Evolutionary conservation across 1,140 invertebrate genomes (phyloP), one percentile per base, ranked within the genome.

Genomic region (Drosophila murphyi): DNA sequence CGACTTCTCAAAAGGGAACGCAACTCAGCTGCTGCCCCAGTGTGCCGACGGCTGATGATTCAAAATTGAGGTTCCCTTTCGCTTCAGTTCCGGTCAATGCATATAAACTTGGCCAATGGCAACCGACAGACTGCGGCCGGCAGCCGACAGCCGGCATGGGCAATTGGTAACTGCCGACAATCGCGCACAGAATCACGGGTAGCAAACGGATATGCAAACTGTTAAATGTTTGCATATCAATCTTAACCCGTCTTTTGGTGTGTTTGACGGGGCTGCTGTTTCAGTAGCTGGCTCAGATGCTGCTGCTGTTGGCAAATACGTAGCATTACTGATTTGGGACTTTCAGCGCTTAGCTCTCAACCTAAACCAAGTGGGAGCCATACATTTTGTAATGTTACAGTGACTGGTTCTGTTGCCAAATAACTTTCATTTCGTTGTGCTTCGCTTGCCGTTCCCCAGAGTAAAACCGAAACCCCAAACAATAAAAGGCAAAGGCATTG

Each of bases 191-290:
- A 87, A 87, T 87, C 79, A 82, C 47, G 56, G 78, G 45, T 72
- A 76, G 71, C 78, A 73, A 89, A 73, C 80, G 20, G 20, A 20
- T 72, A 54, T 78, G 78, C 76, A 80, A 80, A 76, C 73, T 80
- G 75, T 69, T 72, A 86, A 86, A 83, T 90, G 85, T 83, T 77
- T 72, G 86, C 85, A 89, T 82, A 89, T 89, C 85, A 89, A 89
- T 89, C 85, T 83, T 72, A 70, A 51, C 34, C 43, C 60, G 59
- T 28, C 28, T 43, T 55, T 55, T 31, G 29, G 3, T 29, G 5
- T 32, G 20, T 10, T 34, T 56, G 3, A 45, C 52, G 29, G 7
- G 3, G 2, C 41, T 39, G 43, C 39, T 35, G 28, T 28, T 39
- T n/a, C 28, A 35, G 7, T 31, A 39, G 35, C 29, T 51, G 12